These are phyloP conservation scores for Stomatorhinus ivindoensis DNA, from an alignment of 2,113 vertebrate species.

Conservation along the genomic window DNA sequence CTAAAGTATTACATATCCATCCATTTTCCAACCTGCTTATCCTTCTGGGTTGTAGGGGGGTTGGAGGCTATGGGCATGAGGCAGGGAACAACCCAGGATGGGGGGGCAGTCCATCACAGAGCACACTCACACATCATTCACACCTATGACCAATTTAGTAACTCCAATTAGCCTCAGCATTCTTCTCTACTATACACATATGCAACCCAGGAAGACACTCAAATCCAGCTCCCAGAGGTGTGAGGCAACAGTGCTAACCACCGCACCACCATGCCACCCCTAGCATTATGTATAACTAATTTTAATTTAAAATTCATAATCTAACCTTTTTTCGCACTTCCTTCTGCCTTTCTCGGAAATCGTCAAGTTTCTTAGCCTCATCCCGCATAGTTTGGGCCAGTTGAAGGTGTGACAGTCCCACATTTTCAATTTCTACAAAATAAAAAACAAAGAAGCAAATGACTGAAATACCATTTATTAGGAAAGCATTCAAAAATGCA, in stretches of 20 bases:
- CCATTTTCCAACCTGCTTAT: neutral
- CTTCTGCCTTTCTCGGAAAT: slow-evolving; percentile 87
- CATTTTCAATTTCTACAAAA: slow-evolving; percentile 67
- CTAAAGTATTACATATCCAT: neutral
- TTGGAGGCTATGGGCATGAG: too few species aligned
- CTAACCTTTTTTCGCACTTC: slow-evolving; percentile 76
- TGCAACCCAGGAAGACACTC: too few species aligned
- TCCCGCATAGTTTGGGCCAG: slow-evolving; percentile 79
- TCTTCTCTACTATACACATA: too few species aligned
- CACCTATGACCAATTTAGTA: too few species aligned
- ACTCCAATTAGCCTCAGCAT: too few species aligned
- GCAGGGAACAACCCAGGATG: too few species aligned
- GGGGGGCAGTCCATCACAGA: too few species aligned
- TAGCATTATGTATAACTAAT: neutral
- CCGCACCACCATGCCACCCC: too few species aligned
- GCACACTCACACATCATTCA: too few species aligned
- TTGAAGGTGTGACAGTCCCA: slow-evolving; percentile 79
- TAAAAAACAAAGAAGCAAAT: neutral
- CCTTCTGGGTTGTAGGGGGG: too few species aligned
- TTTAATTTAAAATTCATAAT: neutral
- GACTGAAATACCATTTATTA: neutral
- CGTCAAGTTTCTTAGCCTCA: slow-evolving; percentile 85
- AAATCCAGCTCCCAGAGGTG: too few species aligned
- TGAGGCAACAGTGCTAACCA: too few species aligned
- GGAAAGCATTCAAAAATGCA: neutral